Evolutionary conservation across 2,113 vertebrate species (phyloP).

Genomic region (Suricata suricatta): DNA sequence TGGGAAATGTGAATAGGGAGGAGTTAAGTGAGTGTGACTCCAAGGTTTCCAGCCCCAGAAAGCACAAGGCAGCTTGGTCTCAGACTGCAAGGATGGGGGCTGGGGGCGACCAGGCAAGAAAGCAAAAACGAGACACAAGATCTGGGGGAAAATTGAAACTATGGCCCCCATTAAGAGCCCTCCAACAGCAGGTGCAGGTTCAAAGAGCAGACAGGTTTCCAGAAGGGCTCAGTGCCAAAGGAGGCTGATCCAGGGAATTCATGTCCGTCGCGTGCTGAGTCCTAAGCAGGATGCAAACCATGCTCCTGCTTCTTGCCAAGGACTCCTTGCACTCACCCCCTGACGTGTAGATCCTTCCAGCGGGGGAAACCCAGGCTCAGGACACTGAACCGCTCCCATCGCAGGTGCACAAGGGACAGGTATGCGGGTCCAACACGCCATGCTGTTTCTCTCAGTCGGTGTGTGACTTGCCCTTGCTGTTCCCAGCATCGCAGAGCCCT

Average conservation of each 20-base stretch:
- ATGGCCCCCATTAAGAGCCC: neutral
- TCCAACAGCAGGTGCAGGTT: fast-evolving
- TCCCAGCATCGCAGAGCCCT: neutral
- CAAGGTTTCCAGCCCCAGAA: neutral
- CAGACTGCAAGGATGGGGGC: neutral
- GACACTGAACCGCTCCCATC: neutral
- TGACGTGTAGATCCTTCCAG: neutral
- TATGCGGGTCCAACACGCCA: fast-evolving
- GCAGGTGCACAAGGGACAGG: fast-evolving
- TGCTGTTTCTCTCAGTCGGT: neutral
- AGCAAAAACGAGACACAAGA: fast-evolving
- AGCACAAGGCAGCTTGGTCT: neutral
- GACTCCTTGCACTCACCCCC: neutral
- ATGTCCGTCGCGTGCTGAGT: fast-evolving
- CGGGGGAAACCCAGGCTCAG: neutral
- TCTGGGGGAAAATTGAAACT: neutral
- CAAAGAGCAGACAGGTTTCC: neutral
- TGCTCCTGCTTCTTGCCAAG: fast-evolving
- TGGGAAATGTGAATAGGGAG: neutral
- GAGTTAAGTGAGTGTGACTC: neutral
- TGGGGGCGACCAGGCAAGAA: neutral
- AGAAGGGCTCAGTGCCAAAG: fast-evolving
- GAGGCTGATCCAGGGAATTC: neutral
- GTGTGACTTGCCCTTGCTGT: neutral
- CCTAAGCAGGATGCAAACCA: neutral